These are phyloP conservation scores for Plecotus auritus DNA, from an alignment of 2,113 vertebrate genomes.

Conservation along the genomic window DNA sequence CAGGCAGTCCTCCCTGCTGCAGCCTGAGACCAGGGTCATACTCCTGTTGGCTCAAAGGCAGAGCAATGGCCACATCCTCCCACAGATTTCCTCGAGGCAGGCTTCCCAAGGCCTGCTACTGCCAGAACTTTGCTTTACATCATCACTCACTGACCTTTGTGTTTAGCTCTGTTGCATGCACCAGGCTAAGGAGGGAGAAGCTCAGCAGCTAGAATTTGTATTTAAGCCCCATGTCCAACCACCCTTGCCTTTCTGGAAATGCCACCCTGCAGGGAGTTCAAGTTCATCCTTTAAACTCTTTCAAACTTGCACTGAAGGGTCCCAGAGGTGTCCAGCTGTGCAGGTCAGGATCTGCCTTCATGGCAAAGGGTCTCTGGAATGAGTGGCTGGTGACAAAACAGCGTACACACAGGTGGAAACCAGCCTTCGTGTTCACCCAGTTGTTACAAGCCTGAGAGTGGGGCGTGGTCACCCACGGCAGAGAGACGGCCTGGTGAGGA, in stretches of 20 bases:
- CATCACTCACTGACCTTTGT: background rate
- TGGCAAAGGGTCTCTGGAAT: background rate
- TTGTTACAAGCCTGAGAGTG: background rate
- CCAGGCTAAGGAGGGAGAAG: background rate
- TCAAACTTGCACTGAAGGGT: background rate
- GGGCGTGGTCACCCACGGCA: background rate
- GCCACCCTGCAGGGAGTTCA: background rate
- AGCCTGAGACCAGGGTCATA: background rate
- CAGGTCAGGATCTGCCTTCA: background rate
- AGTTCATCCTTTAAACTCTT: background rate
- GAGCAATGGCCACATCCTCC: background rate
- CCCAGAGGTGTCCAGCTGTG: background rate
- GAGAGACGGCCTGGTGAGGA: background rate
- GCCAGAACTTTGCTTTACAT: background rate
- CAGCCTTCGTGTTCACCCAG: background rate
- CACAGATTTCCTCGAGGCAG: background rate
- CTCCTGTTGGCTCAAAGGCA: accelerated
- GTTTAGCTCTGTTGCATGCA: background rate
- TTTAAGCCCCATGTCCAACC: background rate
- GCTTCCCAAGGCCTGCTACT: background rate
- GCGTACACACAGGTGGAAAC: too few species aligned
- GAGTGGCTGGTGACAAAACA: background rate
- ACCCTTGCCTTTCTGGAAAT: background rate
- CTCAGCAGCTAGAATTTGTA: background rate
- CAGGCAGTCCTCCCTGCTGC: background rate